A percentile compares a stretch with the other conserved stretches of the same genome.
Evolutionary conservation across 2,797 vertebrate species (phyloP).

Genomic region (Urocyon cinereoargenteus): DNA sequence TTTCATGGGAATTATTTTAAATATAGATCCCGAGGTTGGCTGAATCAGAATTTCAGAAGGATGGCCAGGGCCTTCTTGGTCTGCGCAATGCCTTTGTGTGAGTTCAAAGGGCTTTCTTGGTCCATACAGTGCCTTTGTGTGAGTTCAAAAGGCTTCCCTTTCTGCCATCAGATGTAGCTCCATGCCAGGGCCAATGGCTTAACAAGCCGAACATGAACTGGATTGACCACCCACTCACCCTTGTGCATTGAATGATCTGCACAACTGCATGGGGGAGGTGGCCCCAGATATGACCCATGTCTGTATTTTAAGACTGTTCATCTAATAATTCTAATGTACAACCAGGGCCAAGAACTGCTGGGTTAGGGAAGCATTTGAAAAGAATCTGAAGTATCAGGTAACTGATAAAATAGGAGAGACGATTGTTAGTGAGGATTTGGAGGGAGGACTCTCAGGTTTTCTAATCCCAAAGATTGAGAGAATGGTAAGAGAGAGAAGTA

Average conservation of each 20-base stretch:
- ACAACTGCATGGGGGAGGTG: neutral
- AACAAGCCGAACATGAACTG: neutral
- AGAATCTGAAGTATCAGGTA: neutral
- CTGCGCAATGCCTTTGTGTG: neutral
- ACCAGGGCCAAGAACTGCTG: neutral
- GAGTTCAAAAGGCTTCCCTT: neutral
- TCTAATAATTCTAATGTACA: neutral
- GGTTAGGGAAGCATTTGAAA: neutral
- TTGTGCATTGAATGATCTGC: neutral
- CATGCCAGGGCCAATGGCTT: neutral
- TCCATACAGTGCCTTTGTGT: neutral
- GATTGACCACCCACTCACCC: neutral
- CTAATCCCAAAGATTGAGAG: neutral
- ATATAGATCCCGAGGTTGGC: neutral
- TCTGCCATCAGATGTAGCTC: neutral
- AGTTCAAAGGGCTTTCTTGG: neutral
- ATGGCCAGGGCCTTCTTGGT: neutral
- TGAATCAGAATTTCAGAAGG: constrained; percentile 9
- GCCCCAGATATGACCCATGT: neutral
- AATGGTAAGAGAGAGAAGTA: neutral
- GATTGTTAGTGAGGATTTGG: neutral
- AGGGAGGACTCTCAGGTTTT: neutral
- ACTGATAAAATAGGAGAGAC: neutral
- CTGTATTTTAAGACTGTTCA: neutral
- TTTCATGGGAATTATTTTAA: constrained; percentile 11